phyloP scores from a whole-genome alignment of 2,888 invertebrate species.

The Antheraea assamensis region DNA sequence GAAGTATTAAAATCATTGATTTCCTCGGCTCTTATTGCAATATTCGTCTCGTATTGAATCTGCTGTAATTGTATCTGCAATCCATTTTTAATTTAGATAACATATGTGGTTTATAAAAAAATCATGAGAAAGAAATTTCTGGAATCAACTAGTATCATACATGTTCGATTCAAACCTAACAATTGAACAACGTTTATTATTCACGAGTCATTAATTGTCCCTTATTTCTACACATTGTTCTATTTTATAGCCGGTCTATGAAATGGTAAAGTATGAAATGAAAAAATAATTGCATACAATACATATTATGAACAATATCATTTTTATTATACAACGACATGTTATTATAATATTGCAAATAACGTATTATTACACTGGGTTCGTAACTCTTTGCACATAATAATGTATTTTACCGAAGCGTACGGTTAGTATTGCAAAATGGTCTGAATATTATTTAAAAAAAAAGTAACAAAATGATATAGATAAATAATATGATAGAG shows the following conservation, averaged over 20 bases:
- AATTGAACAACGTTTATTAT: not conserved
- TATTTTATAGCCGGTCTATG: not conserved
- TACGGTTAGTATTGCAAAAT: conserved; percentile 45
- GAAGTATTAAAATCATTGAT: too few relatives aligned
- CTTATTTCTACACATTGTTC: not conserved
- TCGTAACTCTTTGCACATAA: conserved; percentile 17
- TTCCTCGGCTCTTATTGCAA: too few relatives aligned
- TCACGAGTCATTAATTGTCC: not conserved
- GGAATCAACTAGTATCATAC: not conserved
- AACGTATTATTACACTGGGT: not conserved
- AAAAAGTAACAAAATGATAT: too few relatives aligned
- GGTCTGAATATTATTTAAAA: conserved; percentile 14
- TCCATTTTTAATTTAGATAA: too few relatives aligned
- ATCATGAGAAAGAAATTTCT: not conserved
- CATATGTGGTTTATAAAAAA: too few relatives aligned
- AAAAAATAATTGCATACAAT: not conserved
- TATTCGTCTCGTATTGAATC: too few relatives aligned
- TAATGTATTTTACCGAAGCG: not conserved
- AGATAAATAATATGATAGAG: too few relatives aligned
- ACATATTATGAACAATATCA: not conserved
- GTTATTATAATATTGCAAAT: not conserved
- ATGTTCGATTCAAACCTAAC: not conserved
- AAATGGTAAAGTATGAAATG: not conserved
- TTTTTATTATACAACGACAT: not conserved
- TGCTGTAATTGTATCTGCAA: too few relatives aligned